These are phyloP conservation scores for Cololabis saira DNA, from an alignment of 2,113 vertebrate genomes.

Conservation along the genomic window DNA sequence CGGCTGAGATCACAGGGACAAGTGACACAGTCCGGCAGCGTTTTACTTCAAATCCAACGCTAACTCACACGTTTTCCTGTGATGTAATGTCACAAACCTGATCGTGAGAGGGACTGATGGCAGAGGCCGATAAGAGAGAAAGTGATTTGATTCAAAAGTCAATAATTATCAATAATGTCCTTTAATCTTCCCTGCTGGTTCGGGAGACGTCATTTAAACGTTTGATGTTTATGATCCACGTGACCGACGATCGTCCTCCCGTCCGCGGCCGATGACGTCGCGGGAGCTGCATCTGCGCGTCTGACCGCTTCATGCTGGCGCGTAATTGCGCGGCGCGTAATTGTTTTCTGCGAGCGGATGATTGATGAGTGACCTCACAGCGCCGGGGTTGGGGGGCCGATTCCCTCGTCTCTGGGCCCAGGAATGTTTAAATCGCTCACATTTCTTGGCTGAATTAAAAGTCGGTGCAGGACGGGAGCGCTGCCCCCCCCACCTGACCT, in stretches of 20 bases:
- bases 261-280: slow-evolving; percentile 1
- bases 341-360: slow-evolving; percentile 11
- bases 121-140: not conserved
- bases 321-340: slow-evolving; percentile 1
- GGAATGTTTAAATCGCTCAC: slow-evolving; percentile 12
- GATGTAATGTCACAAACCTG: not conserved
- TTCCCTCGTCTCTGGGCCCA: not conserved
- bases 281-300: not conserved
- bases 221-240: not conserved
- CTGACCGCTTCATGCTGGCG: not conserved
- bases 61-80: no score
- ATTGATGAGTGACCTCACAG: slow-evolving; percentile 15
- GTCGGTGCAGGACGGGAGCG: no score
- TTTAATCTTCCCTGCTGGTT: not conserved
- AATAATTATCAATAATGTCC: not conserved
- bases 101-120: no score
- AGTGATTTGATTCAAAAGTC: not conserved
- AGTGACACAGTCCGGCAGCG: no score
- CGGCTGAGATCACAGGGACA: no score
- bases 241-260: not conserved
- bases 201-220: not conserved
- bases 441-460: slow-evolving; percentile 16
- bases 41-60: no score
- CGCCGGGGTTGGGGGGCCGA: not conserved
- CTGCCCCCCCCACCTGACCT: no score